Conservation (phyloP, 2,113 vertebrate species). For the Callocephalon fimbriatum region DNA sequence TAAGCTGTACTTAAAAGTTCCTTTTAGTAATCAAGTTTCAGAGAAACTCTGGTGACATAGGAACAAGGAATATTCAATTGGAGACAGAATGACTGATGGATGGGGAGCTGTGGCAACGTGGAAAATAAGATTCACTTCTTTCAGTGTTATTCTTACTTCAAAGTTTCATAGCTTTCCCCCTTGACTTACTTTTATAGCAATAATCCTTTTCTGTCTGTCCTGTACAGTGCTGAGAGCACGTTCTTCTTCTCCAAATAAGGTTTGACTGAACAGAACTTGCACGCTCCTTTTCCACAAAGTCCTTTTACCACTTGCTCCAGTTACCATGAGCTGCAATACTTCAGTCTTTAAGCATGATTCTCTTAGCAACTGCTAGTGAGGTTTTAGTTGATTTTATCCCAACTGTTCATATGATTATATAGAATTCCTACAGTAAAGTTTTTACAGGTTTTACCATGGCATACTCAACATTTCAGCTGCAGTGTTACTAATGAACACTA, state of each 20-base stretch:
- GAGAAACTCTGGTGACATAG: background rate
- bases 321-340: background rate
- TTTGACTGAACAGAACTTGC: background rate
- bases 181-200: background rate
- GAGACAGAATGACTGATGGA: background rate
- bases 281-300: background rate
- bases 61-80: rapidly evolving
- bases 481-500: background rate
- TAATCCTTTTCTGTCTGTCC: background rate
- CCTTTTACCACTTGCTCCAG: slow-evolving; percentile 5
- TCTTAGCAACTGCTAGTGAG: background rate
- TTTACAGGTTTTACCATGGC: background rate
- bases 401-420: background rate
- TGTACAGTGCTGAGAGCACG: background rate
- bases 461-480: background rate
- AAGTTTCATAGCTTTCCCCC: background rate
- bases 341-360: background rate
- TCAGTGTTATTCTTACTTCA: background rate
- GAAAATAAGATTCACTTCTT: background rate
- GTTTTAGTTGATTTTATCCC: background rate
- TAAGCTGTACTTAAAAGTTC: background rate
- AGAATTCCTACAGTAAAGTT: background rate
- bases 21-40: background rate
- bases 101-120: background rate
- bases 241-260: slow-evolving; percentile 57